Evolutionary conservation across 1,140 invertebrate species (phyloP), one percentile per base, ranked within the genome.

Genomic region (Drosophila takahashii): DNA sequence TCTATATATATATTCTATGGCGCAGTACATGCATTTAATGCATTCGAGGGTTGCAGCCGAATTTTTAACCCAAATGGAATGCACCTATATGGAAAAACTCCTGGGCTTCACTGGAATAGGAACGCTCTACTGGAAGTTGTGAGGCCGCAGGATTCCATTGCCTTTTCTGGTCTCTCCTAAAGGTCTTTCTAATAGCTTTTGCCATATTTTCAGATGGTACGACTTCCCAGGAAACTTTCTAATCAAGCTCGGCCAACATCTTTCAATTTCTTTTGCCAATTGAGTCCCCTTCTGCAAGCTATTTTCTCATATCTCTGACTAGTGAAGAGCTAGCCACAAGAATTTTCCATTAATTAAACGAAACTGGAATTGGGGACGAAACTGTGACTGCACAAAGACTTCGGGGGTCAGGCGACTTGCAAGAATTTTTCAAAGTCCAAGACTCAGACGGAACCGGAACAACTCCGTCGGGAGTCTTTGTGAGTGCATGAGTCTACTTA

Each of bases 271-370:
- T 66, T 76, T 75, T 71, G 67, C 57, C 81, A 75, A 81, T 59
- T 45, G 6, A 60, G 37, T 34, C 10, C 18, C 54, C n/a, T n/a
- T n/a, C 13, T 58, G 10, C 42, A 27, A 16, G 3, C 26, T 62
- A n/a, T 59, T 45, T 59, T 37, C 60, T 57, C 70, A 13, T 9
- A 29, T 29, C 41, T 39, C 65, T 53, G 48, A 22, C 64, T 34
- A 78, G 66, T 81, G 79, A 75, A 78, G 60, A 69, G 56, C 56
- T 53, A 47, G 75, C 75, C 79, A 76, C 78, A 84, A 79, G 89
- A 79, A 83, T 73, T 79, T 83, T 70, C 60, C 75, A 76, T 89
- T 87, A 87, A 87, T 87, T 87, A 87, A 87, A 83, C 47, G 75
- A 59, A 79, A 87, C 65, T 78, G 45, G 75, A 51, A 50, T 62